A percentile compares a stretch with the other conserved stretches of the same genome.
Conservation (phyloP, 1,140 invertebrate species). For the Drosophila ercepeae region DNA sequence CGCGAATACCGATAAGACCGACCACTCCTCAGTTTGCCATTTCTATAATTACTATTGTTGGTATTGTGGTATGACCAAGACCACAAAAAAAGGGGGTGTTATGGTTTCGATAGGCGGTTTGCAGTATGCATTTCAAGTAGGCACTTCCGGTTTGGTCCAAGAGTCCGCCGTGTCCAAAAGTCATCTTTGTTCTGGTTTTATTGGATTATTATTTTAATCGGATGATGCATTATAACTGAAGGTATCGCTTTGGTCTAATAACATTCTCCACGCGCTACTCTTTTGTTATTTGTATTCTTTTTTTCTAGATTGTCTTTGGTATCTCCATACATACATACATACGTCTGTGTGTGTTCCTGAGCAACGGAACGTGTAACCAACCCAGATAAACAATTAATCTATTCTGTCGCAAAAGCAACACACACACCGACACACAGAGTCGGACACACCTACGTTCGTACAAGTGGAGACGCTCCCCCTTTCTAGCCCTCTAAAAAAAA, state of each 20-base stretch:
- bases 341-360: conserved; percentile 29
- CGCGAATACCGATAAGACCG: conserved; percentile 31
- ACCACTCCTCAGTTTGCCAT: conserved; percentile 35
- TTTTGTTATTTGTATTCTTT: neutral
- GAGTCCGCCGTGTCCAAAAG: neutral
- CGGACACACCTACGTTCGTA: neutral
- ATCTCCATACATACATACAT: too few relatives aligned
- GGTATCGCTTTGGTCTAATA: neutral
- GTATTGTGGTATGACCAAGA: neutral
- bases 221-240: neutral
- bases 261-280: too few relatives aligned
- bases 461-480: neutral
- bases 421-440: neutral
- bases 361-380: conserved; percentile 39
- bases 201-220: neutral
- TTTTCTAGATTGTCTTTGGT: neutral
- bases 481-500: neutral
- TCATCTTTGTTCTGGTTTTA: too few relatives aligned
- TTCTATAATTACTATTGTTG: neutral
- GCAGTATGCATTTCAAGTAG: neutral
- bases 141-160: neutral
- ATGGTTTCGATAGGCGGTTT: neutral
- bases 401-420: conserved; percentile 10
- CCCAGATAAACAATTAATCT: conserved; percentile 45
- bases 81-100: neutral